Conservation (phyloP, 2,797 vertebrate species). For the Gambusia yucatana region DNA sequence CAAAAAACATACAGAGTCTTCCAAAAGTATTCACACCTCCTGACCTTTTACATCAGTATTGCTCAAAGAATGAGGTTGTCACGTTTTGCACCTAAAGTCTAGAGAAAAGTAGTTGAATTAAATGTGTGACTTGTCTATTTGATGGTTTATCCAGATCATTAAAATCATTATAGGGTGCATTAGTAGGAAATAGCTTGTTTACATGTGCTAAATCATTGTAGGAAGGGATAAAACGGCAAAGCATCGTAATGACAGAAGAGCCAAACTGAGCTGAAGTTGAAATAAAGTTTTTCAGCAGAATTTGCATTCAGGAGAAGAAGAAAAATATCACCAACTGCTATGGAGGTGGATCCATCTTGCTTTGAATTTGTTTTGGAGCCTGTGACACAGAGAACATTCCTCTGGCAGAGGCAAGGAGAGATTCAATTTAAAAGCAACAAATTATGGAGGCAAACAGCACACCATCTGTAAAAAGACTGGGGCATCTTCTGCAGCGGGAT, state of each 20-base stretch:
- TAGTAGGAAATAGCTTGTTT: background rate
- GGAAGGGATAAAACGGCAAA: background rate
- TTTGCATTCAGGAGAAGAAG: background rate
- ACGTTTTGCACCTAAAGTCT: too few species aligned
- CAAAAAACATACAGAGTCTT: background rate
- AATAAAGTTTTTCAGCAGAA: conserved; percentile 1
- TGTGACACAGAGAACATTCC: conserved; percentile 1
- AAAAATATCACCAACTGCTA: background rate
- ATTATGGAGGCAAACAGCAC: conserved; percentile 10
- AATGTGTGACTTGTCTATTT: background rate
- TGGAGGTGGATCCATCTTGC: conserved; percentile 1
- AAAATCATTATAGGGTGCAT: background rate
- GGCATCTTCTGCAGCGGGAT: background rate
- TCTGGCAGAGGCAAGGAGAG: conserved; percentile 8
- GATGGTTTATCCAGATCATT: background rate
- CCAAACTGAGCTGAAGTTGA: conserved; percentile 4
- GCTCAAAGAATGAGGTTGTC: background rate
- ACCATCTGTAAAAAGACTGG: conserved; percentile 6
- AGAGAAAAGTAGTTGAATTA: background rate
- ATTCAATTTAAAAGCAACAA: conserved; percentile 12
- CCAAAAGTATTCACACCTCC: background rate
- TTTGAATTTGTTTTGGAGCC: conserved; percentile 3
- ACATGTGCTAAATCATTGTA: background rate
- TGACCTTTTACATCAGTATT: background rate
- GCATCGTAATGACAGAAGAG: background rate